Evolutionary conservation across 2,113 vertebrate genomes (phyloP), one percentile per base, ranked within the genome.

Genomic region (Mohoua ochrocephala): DNA sequence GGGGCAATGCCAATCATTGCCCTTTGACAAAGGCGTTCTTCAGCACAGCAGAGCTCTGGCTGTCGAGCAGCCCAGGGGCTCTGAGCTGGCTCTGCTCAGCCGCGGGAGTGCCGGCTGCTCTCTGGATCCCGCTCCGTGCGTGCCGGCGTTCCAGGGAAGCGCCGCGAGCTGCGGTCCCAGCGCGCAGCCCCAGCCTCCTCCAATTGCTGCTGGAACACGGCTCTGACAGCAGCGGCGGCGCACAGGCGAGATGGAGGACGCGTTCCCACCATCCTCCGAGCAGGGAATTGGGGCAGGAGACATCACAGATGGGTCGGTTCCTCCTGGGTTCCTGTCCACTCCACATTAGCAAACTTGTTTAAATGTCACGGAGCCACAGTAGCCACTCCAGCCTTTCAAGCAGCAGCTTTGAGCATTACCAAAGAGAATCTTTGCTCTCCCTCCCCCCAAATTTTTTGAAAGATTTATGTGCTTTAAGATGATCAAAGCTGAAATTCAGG

Each of bases 401-500:
- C 83, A 57, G 78, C 83, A n/a, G 93, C 94, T 96, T 93, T 84
- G 84, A 95, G 92, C 68, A 8, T 71, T 91, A 93, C 95, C 91
- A 89, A 95, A 94, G 84, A 97, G 94, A 96, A 95, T 75, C 71
- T 77, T 85, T 86, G 60, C 85, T 64, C 39, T 87, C 52, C 76
- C 50, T 28, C 75, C 82, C 70, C 61, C 54, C 52, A 64, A 3
- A 4, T 90, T 68, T 87, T 81, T 80, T 96, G 96, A 96, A 97
- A 96, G 96, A 96, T 96, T 97, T 70, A 97, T 95, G 91, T 78
- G 92, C 94, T 95, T 97, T 88, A 97, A 90, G 95, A 94, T 97
- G 98, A 98, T 98, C 97, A 98, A 97, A 98, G 98, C 95, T 50
- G 92, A 92, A 84, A 83, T 61, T 28, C 88, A 30, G 57, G 20